A percentile compares a stretch with the other conserved stretches of the same genome.
These are phyloP conservation scores for Clarias platycephalus DNA, from an alignment of 2,797 vertebrate species.

Conservation along the genomic window DNA sequence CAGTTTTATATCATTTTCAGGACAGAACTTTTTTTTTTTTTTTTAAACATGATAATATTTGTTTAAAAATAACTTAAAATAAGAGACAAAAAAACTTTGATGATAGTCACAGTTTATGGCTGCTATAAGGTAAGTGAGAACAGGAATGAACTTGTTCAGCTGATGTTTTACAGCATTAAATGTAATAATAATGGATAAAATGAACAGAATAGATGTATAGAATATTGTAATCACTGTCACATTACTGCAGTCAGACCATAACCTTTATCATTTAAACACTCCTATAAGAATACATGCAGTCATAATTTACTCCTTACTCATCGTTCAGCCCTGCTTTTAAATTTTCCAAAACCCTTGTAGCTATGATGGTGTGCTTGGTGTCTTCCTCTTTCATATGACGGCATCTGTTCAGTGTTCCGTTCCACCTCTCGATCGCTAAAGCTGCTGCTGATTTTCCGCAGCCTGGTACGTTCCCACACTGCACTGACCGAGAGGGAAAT, in stretches of 20 bases:
- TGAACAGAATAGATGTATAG: neutral
- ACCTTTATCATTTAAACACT: neutral
- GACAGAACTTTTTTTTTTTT: neutral
- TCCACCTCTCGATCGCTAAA: constrained; percentile 68
- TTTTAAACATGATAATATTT: neutral
- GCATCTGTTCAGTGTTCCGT: constrained; percentile 68
- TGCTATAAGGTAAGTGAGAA: neutral
- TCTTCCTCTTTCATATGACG: constrained; percentile 54
- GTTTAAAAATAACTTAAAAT: neutral
- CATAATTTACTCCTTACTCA: neutral
- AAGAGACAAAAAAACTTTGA: too few relatives aligned
- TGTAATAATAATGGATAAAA: neutral
- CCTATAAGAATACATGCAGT: neutral
- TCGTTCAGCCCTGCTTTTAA: neutral
- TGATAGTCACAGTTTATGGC: neutral
- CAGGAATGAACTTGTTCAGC: neutral
- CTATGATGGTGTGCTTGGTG: neutral
- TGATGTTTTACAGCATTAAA: neutral
- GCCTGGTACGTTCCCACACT: constrained; percentile 64
- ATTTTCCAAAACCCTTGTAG: neutral
- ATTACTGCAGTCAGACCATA: neutral
- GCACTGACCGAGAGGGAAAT: constrained; percentile 70
- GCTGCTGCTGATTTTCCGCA: constrained; percentile 64
- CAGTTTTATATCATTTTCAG: neutral
- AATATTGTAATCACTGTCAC: neutral